A percentile compares a stretch with the other conserved stretches of the same genome.
Conservation (phyloP, 1,140 invertebrate genomes). For the Odontomachus brunneus region DNA sequence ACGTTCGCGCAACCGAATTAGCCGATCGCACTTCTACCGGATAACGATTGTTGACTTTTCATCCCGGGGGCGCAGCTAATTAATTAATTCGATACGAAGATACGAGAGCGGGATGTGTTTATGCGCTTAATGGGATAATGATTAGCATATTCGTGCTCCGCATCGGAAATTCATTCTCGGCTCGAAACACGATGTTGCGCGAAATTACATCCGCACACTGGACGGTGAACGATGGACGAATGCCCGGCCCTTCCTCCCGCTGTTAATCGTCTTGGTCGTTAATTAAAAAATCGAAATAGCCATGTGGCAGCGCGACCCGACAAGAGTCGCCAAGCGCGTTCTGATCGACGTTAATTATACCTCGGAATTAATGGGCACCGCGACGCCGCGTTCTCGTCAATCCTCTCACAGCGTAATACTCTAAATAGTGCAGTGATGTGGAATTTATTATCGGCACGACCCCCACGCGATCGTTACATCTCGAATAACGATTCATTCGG, state of each 20-base stretch:
- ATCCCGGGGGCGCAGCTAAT: conserved; percentile 45
- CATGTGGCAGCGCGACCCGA: neutral
- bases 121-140: conserved; percentile 52
- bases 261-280: conserved; percentile 40
- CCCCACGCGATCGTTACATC: too few species aligned
- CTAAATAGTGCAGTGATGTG: neutral
- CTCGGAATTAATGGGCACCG: conserved; percentile 23
- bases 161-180: conserved; percentile 31
- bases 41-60: conserved; percentile 35
- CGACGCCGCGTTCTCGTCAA: too few species aligned
- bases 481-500: too few species aligned
- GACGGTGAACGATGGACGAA: neutral
- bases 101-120: neutral
- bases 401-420: neutral
- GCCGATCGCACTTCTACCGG: neutral
- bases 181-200: conserved; percentile 1
- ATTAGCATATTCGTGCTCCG: conserved; percentile 63
- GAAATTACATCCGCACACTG: conserved; percentile 21
- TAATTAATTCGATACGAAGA: conserved; percentile 52
- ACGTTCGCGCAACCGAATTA: conserved; percentile 29
- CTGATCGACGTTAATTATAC: conserved; percentile 43
- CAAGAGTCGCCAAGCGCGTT: conserved; percentile 11
- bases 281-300: conserved; percentile 51
- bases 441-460: neutral
- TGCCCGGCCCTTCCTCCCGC: too few species aligned